A percentile compares a stretch with the other conserved stretches of the same genome.
Conservation (phyloP, 2,113 vertebrate genomes). For the Microcebus lehilahytsara region DNA sequence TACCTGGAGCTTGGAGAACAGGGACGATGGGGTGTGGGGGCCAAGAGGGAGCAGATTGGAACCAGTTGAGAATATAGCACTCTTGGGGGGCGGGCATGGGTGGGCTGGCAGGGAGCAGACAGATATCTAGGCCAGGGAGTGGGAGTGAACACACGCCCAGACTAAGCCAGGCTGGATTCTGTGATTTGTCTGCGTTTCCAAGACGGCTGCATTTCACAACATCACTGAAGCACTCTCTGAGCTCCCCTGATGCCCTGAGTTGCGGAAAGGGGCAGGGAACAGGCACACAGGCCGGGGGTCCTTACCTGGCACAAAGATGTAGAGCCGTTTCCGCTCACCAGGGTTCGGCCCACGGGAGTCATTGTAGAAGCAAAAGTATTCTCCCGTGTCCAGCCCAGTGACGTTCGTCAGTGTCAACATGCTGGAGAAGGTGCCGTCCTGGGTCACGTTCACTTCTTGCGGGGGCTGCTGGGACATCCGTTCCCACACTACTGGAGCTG, state of each 20-base stretch:
- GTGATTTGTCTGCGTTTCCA: neutral
- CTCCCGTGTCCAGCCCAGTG: conserved; percentile 89
- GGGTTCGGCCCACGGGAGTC: conserved; percentile 48
- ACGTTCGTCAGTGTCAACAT: conserved; percentile 85
- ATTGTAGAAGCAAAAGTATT: conserved; percentile 88
- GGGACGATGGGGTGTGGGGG: neutral
- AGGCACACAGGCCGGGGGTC: neutral
- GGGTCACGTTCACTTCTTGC: neutral
- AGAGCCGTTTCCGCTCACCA: conserved; percentile 80
- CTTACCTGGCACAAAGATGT: conserved; percentile 94
- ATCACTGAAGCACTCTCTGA: neutral
- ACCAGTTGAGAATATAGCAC: neutral
- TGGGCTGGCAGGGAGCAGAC: neutral
- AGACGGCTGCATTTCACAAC: neutral
- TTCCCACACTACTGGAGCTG: conserved; percentile 83
- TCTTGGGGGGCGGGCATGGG: neutral
- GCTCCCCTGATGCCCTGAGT: neutral
- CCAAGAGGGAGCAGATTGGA: neutral
- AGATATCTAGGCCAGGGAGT: neutral
- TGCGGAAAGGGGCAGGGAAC: too few species aligned
- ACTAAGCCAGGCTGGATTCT: neutral
- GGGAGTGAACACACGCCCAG: neutral
- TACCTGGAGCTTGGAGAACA: neutral
- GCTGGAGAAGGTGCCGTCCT: conserved; percentile 79
- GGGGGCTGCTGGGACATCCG: conserved; percentile 73